Percentiles rank a stretch among this genome's conserved stretches.
Evolutionary conservation across 2,888 invertebrate genomes (phyloP).

Genomic region (Rotaria macrura): DNA sequence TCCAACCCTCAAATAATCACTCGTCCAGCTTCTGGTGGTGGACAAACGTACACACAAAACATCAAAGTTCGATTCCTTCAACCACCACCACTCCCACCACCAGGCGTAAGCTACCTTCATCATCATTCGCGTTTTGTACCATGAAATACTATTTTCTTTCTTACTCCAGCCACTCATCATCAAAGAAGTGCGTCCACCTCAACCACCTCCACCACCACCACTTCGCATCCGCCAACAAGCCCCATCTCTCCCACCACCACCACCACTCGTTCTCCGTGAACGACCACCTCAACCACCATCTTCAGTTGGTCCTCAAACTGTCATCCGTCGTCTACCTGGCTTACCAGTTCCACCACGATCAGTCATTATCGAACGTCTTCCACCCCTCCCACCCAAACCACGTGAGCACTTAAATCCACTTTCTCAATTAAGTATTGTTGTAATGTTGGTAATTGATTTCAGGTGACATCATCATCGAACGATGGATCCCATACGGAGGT

Average conservation of each 20-base stretch:
- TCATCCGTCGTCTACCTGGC: neutral
- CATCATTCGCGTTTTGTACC: neutral
- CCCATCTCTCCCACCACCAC: neutral
- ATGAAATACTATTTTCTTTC: neutral
- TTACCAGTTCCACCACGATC: conserved; percentile 20
- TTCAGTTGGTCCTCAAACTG: neutral
- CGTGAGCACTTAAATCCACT: neutral
- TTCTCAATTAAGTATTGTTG: neutral
- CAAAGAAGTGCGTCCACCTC: conserved; percentile 6
- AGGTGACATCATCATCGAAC: conserved; percentile 6
- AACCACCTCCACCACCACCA: conserved; percentile 16
- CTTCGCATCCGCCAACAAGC: neutral
- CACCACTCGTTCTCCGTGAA: conserved; percentile 10
- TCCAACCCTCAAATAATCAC: neutral
- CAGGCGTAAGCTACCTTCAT: neutral
- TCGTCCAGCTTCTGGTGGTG: neutral
- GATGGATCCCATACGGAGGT: conserved; percentile 3
- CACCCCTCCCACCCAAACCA: neutral
- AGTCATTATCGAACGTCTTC: conserved; percentile 1
- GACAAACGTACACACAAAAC: neutral
- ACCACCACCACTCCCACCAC: conserved; percentile 9
- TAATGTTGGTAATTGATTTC: neutral
- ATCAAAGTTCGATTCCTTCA: neutral
- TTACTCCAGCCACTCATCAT: neutral
- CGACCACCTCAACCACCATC: neutral